Conservation (phyloP, 2,888 invertebrate genomes). For the Watsonalla binaria region DNA sequence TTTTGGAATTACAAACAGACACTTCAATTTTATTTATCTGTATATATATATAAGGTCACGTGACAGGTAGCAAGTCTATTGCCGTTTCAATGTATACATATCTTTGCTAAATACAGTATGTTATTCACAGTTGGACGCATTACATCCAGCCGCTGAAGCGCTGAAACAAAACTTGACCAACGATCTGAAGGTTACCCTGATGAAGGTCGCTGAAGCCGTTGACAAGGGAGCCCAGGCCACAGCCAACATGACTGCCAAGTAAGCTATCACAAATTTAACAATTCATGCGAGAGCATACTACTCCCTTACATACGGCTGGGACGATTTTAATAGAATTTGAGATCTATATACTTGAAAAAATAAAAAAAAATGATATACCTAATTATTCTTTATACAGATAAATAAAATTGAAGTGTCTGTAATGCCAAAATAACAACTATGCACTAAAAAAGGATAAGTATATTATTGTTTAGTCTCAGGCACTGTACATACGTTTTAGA, state of each 20-base stretch:
- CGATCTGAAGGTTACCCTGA: conserved; percentile 40
- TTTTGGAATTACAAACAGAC: no score
- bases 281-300: not conserved
- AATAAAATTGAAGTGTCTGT: no score
- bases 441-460: not conserved
- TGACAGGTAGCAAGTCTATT: no score
- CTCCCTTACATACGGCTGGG: not conserved
- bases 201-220: conserved; percentile 55
- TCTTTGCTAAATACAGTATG: not conserved
- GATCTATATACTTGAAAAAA: not conserved
- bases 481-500: no score
- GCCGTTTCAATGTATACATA: no score
- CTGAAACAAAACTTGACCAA: conserved; percentile 47
- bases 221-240: conserved; percentile 70
- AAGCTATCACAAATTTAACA: conserved; percentile 13
- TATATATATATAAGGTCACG: no score
- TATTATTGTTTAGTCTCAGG: no score
- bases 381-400: no score
- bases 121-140: conserved; percentile 73
- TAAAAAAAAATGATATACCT: no score
- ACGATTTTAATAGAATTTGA: not conserved
- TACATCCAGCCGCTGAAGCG: conserved; percentile 62
- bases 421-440: no score
- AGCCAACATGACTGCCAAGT: conserved; percentile 77
- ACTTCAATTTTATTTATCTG: no score